Evolutionary conservation across 2,888 invertebrate species (phyloP).

Genomic region (Brachypalpus laphriformis): DNA sequence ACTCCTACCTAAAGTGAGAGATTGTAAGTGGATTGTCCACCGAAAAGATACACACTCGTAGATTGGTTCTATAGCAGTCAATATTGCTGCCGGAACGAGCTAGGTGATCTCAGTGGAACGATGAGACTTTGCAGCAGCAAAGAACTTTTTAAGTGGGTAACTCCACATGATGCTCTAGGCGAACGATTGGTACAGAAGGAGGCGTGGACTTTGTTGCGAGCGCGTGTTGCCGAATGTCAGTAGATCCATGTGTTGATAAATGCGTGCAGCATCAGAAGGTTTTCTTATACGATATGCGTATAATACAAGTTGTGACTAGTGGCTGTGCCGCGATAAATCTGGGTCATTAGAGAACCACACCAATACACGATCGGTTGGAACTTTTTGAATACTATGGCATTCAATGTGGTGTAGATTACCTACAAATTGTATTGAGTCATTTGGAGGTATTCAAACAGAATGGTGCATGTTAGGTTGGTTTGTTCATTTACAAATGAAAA

Average conservation of each 20-base stretch:
- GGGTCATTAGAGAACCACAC: conserved; percentile 59
- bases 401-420: background rate
- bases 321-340: conserved; percentile 31
- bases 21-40: conserved; percentile 52
- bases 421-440: background rate
- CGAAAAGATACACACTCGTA: conserved; percentile 49
- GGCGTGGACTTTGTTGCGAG: conserved; percentile 56
- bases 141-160: conserved; percentile 29
- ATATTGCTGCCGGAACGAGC: conserved; percentile 28
- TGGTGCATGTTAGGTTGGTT: background rate
- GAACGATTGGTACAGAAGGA: conserved; percentile 30
- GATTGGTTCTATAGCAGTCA: conserved; percentile 30
- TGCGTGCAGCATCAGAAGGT: conserved; percentile 54
- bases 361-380: conserved; percentile 41
- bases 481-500: no score
- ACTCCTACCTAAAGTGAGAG: conserved; percentile 17
- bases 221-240: conserved; percentile 47
- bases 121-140: conserved; percentile 35
- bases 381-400: conserved; percentile 6
- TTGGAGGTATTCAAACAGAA: background rate
- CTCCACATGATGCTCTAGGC: conserved; percentile 34
- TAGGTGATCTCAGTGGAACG: conserved; percentile 23
- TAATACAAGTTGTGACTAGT: background rate
- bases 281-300: conserved; percentile 49
- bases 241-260: conserved; percentile 65